Conservation (phyloP, 2,888 invertebrate genomes). For the Aromia moschata region DNA sequence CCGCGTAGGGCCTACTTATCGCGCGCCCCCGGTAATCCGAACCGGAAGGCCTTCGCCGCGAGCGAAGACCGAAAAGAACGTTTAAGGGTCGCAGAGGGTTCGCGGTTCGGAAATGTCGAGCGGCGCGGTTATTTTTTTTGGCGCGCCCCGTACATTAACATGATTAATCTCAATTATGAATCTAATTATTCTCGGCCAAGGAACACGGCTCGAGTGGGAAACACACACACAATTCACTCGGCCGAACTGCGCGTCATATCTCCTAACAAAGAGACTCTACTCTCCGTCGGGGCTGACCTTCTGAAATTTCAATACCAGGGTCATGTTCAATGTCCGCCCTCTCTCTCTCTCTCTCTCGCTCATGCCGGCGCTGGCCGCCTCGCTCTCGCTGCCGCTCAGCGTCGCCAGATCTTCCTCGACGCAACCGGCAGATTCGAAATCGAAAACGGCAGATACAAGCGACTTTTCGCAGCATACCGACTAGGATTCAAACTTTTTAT, state of each 20-base stretch:
- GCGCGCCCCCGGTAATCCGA: not conserved
- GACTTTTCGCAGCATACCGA: too few relatives aligned
- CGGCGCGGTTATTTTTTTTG: not conserved
- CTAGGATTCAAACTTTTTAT: too few relatives aligned
- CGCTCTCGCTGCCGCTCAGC: too few relatives aligned
- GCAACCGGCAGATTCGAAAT: too few relatives aligned
- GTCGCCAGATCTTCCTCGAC: too few relatives aligned
- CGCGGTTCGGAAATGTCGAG: not conserved
- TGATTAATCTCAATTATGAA: conserved; percentile 32
- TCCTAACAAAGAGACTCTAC: conserved; percentile 41
- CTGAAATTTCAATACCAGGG: conserved; percentile 55
- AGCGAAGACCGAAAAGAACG: not conserved
- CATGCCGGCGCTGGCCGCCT: not conserved
- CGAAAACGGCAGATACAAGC: too few relatives aligned
- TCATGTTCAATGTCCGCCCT: conserved; percentile 54
- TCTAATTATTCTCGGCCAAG: conserved; percentile 28
- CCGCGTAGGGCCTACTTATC: too few relatives aligned
- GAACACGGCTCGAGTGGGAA: conserved; percentile 34
- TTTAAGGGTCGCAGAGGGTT: not conserved
- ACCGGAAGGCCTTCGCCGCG: not conserved
- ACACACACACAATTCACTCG: conserved; percentile 29
- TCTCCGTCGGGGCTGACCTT: conserved; percentile 42
- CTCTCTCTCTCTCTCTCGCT: conserved; percentile 3
- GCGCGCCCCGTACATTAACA: conserved; percentile 1
- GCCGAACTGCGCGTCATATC: conserved; percentile 21